Evolutionary conservation across 37 sponge, comb jelly and placozoan species (phyloP).

Genomic region (Mnemiopsis leidyi): DNA sequence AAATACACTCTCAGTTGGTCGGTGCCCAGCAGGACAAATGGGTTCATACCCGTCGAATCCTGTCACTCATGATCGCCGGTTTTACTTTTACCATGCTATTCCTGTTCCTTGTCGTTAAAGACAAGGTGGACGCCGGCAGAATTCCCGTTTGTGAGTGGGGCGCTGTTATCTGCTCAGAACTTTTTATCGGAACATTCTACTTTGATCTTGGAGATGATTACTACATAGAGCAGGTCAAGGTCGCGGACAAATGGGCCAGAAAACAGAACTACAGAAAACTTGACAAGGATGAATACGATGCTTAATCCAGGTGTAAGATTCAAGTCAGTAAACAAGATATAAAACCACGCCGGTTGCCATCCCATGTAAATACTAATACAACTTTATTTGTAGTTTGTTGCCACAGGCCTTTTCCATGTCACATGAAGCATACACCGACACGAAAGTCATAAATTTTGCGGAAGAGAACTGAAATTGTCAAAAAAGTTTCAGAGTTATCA

Average conservation of each 20-base stretch:
- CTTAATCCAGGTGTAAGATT: not conserved
- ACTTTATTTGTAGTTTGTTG: no score
- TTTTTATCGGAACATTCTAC: slow-evolving; percentile 54
- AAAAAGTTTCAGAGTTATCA: no score
- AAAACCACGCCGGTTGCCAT: no score
- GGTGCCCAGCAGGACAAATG: not conserved
- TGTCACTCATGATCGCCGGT: slow-evolving; percentile 17
- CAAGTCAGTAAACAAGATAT: no score
- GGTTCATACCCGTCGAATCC: not conserved
- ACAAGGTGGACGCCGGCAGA: slow-evolving; percentile 15
- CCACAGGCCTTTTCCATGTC: no score
- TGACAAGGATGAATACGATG: not conserved
- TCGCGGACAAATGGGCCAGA: not conserved
- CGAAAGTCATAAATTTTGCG: no score
- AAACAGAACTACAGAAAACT: not conserved
- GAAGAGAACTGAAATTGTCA: no score
- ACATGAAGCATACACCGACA: no score
- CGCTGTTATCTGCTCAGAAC: slow-evolving; percentile 30
- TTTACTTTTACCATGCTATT: slow-evolving; percentile 33
- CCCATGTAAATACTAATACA: no score
- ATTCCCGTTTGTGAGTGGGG: slow-evolving; percentile 53
- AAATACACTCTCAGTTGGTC: not conserved
- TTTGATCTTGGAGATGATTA: slow-evolving; percentile 28
- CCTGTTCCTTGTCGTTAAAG: not conserved
- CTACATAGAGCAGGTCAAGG: slow-evolving; percentile 58